Conservation (phyloP, 2,888 invertebrate species). For the Ennomos quercinarius region DNA sequence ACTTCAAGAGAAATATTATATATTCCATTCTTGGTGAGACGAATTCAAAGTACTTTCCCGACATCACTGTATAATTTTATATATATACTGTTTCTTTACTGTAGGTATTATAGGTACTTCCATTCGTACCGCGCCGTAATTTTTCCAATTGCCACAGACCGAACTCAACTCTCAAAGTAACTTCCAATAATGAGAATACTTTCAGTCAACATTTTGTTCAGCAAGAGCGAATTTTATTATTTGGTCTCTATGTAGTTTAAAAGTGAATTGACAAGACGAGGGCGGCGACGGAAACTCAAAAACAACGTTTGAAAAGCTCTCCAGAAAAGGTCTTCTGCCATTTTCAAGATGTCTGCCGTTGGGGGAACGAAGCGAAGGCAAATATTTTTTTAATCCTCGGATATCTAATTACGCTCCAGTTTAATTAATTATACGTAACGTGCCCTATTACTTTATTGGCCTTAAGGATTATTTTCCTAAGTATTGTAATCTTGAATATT, state of each 20-base stretch:
- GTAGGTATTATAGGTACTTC: no score
- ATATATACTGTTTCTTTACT: no score
- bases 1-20: neutral
- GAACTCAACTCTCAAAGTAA: conserved; percentile 27
- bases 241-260: conserved; percentile 55
- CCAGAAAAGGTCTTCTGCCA: conserved; percentile 48
- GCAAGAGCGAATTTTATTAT: conserved; percentile 50
- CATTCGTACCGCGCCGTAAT: no score
- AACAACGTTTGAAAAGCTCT: conserved; percentile 55
- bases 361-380: conserved; percentile 47
- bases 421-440: conserved; percentile 29
- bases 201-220: conserved; percentile 44
- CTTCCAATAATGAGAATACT: conserved; percentile 28
- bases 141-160: conserved; percentile 32
- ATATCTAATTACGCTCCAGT: conserved; percentile 27
- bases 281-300: conserved; percentile 51
- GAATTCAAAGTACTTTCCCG: neutral
- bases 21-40: conserved; percentile 14
- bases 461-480: conserved; percentile 11
- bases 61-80: no score
- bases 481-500: conserved; percentile 19
- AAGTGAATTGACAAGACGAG: conserved; percentile 59
- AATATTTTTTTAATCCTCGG: conserved; percentile 44
- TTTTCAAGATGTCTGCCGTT: conserved; percentile 55
- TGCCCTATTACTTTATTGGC: conserved; percentile 12